Evolutionary conservation across 2,888 invertebrate species (phyloP).

Genomic region (Apodemia duryi): DNA sequence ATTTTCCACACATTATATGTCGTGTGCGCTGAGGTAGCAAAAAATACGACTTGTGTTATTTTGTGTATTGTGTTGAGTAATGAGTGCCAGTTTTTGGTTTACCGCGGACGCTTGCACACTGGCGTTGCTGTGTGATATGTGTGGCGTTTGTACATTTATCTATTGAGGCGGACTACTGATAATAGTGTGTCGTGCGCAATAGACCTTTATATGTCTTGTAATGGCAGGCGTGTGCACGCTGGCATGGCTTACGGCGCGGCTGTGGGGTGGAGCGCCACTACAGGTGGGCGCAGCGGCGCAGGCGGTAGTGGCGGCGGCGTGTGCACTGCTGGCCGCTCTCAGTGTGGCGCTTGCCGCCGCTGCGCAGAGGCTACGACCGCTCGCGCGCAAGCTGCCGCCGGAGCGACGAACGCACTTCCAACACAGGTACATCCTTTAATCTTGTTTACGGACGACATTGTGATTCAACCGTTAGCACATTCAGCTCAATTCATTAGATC

Average conservation of each 20-base stretch:
- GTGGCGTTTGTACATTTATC: too few relatives aligned
- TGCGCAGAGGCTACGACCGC: slow-evolving; percentile 78
- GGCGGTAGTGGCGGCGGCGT: slow-evolving; percentile 83
- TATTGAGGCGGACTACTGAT: too few relatives aligned
- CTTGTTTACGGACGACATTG: background rate
- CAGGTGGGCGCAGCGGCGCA: slow-evolving; percentile 78
- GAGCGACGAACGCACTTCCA: slow-evolving; percentile 78
- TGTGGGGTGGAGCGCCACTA: slow-evolving; percentile 81
- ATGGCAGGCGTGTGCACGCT: slow-evolving; percentile 81
- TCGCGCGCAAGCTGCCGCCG: slow-evolving; percentile 78
- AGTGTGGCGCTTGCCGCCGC: slow-evolving; percentile 84
- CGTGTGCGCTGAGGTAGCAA: too few relatives aligned
- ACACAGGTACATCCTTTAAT: slow-evolving; percentile 61
- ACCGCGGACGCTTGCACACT: too few relatives aligned
- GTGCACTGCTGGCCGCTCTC: slow-evolving; percentile 82
- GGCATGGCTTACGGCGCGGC: slow-evolving; percentile 82
- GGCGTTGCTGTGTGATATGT: too few relatives aligned
- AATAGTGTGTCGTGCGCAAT: too few relatives aligned
- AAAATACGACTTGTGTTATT: too few relatives aligned
- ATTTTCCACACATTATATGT: too few relatives aligned
- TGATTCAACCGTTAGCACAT: background rate
- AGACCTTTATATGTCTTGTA: background rate
- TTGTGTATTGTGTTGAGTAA: too few relatives aligned
- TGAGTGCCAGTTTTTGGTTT: too few relatives aligned
- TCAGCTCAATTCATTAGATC: too few relatives aligned